A percentile compares a stretch with the other conserved stretches of the same genome.
Evolutionary conservation across 2,113 vertebrate genomes (phyloP).

Genomic region (Odobenus rosmarus): DNA sequence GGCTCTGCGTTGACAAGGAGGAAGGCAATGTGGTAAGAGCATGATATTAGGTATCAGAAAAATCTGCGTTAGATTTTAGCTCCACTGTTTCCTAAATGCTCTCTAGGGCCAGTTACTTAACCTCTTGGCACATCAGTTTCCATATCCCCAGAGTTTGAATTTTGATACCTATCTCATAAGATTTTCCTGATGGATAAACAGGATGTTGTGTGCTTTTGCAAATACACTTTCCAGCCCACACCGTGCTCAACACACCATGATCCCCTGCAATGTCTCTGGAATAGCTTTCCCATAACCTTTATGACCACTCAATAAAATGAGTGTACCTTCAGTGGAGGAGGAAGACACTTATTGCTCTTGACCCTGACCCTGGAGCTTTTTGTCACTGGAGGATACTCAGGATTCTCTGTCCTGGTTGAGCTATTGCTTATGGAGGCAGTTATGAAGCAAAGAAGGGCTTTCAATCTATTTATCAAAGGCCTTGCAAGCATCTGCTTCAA

Average conservation of each 20-base stretch:
- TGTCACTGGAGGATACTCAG: not conserved
- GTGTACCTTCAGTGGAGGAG: not conserved
- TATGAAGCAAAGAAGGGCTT: constrained; percentile 53
- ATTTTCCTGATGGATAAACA: not conserved
- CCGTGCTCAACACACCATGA: not conserved
- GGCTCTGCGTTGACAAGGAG: not conserved
- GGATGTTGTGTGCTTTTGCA: not conserved
- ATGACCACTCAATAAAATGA: not conserved
- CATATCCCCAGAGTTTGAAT: not conserved
- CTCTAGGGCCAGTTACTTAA: not conserved
- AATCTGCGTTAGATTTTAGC: not conserved
- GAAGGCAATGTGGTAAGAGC: not conserved
- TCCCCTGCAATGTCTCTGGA: not conserved
- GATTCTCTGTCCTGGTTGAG: not conserved
- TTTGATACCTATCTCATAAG: not conserved
- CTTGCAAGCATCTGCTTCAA: constrained; percentile 60
- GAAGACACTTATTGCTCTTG: not conserved
- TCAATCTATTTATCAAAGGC: constrained; percentile 66
- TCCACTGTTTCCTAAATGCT: not conserved
- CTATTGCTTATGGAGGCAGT: constrained; percentile 42
- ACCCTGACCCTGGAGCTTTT: not conserved
- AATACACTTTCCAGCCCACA: not conserved
- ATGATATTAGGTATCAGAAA: not conserved
- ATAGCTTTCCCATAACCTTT: not conserved
- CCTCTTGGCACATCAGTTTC: not conserved